phyloP scores from a whole-genome alignment of 2,888 invertebrate genomes.

The Phaedon cochleariae region DNA sequence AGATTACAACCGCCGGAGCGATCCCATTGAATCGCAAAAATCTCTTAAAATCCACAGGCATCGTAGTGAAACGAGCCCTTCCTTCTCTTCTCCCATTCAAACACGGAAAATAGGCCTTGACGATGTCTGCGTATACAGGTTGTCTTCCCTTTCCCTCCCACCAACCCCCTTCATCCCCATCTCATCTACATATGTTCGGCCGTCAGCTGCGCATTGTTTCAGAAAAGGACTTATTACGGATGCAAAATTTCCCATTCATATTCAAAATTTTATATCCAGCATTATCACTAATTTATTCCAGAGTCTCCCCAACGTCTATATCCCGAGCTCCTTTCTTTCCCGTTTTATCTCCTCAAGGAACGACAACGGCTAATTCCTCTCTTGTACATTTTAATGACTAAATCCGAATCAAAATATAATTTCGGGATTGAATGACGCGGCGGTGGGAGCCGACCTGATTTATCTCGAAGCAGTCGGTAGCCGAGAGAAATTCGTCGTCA shows the following conservation, averaged over 20 bases:
- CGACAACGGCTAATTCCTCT: slow-evolving; percentile 52
- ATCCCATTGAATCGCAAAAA: slow-evolving; percentile 7
- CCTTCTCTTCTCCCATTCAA: background rate
- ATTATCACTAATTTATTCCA: slow-evolving; percentile 82
- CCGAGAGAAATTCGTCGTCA: background rate
- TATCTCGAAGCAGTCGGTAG: background rate
- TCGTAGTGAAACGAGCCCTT: slow-evolving; percentile 1
- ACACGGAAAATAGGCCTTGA: background rate
- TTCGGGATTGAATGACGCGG: slow-evolving; percentile 41
- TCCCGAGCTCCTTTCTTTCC: slow-evolving; percentile 46
- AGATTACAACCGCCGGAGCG: background rate
- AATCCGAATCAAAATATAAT: slow-evolving; percentile 55
- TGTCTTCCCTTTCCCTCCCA: slow-evolving; percentile 8
- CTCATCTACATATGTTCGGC: slow-evolving; percentile 69
- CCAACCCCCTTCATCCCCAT: background rate
- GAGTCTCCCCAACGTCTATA: slow-evolving; percentile 62
- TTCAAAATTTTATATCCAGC: slow-evolving; percentile 89
- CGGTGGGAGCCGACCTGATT: background rate
- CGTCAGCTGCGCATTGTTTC: slow-evolving; percentile 50
- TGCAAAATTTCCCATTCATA: slow-evolving; percentile 90
- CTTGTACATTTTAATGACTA: slow-evolving; percentile 55
- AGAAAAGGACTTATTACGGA: slow-evolving; percentile 80
- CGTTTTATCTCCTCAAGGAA: slow-evolving; percentile 50
- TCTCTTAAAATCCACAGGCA: slow-evolving; percentile 8
- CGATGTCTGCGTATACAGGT: slow-evolving; percentile 16